These are phyloP conservation scores for Andricus grossulariae DNA, from an alignment of 1,140 invertebrate species.

Conservation along the genomic window DNA sequence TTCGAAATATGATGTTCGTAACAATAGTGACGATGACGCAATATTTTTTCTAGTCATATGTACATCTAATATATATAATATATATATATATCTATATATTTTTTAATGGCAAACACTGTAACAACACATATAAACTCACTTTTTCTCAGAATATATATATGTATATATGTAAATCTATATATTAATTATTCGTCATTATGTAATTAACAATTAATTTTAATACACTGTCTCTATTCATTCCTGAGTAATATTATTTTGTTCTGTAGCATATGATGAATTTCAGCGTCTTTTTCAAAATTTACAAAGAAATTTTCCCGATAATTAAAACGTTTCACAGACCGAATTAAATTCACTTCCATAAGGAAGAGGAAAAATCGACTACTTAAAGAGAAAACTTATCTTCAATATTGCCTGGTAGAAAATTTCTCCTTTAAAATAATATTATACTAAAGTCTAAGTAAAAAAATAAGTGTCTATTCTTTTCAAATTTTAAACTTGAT, in stretches of 20 bases:
- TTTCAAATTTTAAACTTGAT: neutral
- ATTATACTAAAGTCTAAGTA: conserved; percentile 11
- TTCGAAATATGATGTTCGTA: conserved; percentile 13
- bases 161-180: neutral
- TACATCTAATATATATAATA: conserved; percentile 21
- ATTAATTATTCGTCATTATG: conserved; percentile 10
- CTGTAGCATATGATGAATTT: neutral
- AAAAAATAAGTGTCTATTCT: neutral
- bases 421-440: neutral
- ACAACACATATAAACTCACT: conserved; percentile 20
- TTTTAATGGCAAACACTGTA: conserved; percentile 12
- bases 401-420: neutral
- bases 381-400: too few species aligned
- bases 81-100: neutral
- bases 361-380: too few species aligned
- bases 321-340: neutral
- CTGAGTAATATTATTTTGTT: conserved; percentile 24
- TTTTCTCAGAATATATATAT: neutral
- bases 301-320: conserved; percentile 11
- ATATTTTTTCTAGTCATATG: conserved; percentile 1
- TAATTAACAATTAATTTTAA: conserved; percentile 10
- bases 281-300: neutral
- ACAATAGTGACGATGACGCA: conserved; percentile 21
- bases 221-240: conserved; percentile 17
- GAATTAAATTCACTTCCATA: too few species aligned